A percentile compares a stretch with the other conserved stretches of the same genome.
Evolutionary conservation across 2,113 vertebrate species (phyloP).

Genomic region (Paradisaea rubra): DNA sequence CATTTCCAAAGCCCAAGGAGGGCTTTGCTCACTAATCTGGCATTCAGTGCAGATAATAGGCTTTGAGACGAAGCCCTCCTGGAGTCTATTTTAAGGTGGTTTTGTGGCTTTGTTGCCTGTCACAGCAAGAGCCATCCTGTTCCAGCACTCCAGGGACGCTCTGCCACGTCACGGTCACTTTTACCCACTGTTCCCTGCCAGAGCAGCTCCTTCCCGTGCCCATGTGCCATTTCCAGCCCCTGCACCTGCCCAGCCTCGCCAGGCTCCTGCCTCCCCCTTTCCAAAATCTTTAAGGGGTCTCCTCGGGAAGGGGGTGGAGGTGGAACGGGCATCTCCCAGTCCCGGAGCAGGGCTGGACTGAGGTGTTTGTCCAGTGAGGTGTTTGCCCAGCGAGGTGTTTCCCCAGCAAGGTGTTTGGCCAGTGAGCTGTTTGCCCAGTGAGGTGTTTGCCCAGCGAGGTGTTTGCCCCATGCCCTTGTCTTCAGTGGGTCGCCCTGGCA

Average conservation of each 20-base stretch:
- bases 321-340: not conserved
- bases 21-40: conserved; percentile 52
- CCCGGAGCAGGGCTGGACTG: not conserved
- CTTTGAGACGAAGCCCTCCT: conserved; percentile 30
- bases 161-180: rapidly evolving
- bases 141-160: not conserved
- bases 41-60: conserved; percentile 54
- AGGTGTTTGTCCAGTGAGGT: not conserved
- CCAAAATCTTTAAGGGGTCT: not conserved
- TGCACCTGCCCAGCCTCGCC: not conserved
- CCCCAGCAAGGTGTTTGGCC: not conserved
- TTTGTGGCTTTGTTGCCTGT: not conserved
- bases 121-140: not conserved
- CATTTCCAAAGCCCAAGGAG: conserved; percentile 33
- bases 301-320: not conserved
- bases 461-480: not conserved
- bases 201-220: not conserved
- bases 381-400: not conserved
- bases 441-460: not conserved
- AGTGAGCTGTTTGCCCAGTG: not conserved
- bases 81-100: conserved; percentile 50
- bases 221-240: not conserved
- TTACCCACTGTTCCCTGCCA: not conserved
- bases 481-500: not conserved
- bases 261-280: not conserved